Conservation (phyloP, 2,113 vertebrate genomes). For the Atherinomorus stipes region DNA sequence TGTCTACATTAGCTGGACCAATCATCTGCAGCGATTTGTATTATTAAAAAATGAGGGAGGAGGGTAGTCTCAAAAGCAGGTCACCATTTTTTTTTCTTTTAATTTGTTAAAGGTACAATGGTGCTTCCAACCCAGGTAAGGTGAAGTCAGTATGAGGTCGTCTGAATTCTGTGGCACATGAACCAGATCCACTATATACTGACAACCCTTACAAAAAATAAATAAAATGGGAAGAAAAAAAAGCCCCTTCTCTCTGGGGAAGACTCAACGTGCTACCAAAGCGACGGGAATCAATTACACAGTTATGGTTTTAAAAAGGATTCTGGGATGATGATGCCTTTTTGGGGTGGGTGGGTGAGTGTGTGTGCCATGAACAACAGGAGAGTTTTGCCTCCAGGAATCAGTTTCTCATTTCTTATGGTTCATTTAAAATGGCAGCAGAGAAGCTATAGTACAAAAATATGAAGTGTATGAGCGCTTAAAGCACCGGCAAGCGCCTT, state of each 20-base stretch:
- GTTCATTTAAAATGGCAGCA: neutral
- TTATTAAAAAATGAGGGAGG: too few species aligned
- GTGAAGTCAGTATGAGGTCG: neutral
- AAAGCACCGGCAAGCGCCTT: neutral
- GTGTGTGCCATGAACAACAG: neutral
- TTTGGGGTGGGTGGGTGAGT: neutral
- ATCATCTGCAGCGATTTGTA: too few species aligned
- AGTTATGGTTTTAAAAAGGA: constrained; percentile 13
- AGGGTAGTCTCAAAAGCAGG: too few species aligned
- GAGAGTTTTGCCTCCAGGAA: neutral
- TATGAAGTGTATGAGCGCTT: neutral
- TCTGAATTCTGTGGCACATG: constrained; percentile 1
- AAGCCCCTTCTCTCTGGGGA: neutral
- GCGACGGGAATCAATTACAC: neutral
- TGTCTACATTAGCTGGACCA: too few species aligned
- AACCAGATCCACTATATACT: too few species aligned
- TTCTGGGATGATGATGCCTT: neutral
- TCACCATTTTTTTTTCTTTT: too few species aligned
- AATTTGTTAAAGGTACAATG: neutral
- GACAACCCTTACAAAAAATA: too few species aligned
- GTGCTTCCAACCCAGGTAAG: neutral
- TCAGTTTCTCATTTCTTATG: neutral
- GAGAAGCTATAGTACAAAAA: neutral
- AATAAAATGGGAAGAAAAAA: too few species aligned
- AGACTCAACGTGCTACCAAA: neutral